Percentiles rank a stretch among this genome's conserved stretches.
Evolutionary conservation across 2,113 vertebrate species (phyloP).

Genomic region (Mormyrus iriodes): DNA sequence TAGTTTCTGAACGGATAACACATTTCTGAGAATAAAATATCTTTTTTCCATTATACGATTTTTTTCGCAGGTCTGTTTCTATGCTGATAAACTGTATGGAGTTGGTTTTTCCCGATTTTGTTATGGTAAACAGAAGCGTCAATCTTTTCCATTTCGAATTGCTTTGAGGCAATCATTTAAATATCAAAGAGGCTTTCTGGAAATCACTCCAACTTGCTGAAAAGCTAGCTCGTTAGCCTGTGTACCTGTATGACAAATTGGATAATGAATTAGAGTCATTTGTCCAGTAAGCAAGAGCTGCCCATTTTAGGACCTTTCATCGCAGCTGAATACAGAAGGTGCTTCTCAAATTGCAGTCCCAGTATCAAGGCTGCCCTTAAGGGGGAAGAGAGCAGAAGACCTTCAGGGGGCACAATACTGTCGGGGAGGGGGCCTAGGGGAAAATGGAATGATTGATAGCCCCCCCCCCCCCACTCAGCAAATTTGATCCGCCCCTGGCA

Average conservation of each 20-base stretch:
- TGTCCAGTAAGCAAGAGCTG: neutral
- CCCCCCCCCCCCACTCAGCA: neutral
- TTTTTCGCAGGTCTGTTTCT: neutral
- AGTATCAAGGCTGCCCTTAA: neutral
- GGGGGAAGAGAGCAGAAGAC: neutral
- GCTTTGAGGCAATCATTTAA: neutral
- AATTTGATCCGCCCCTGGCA: neutral
- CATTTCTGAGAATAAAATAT: neutral
- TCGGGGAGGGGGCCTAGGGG: neutral
- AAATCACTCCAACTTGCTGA: neutral
- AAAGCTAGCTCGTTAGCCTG: neutral
- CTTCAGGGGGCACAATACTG: neutral
- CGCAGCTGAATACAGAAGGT: neutral
- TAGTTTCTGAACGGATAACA: neutral
- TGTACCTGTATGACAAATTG: neutral
- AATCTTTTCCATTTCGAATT: neutral
- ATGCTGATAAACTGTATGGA: neutral
- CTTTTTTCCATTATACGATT: neutral
- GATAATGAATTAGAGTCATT: neutral
- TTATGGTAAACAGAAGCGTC: neutral
- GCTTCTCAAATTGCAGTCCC: neutral
- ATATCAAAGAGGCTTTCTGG: neutral
- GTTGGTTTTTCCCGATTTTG: neutral
- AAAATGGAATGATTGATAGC: neutral
- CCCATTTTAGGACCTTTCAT: neutral